Evolutionary conservation across 2,797 vertebrate genomes (phyloP), one percentile per base, ranked within the genome.

Genomic region (Protosalanx chinensis): DNA sequence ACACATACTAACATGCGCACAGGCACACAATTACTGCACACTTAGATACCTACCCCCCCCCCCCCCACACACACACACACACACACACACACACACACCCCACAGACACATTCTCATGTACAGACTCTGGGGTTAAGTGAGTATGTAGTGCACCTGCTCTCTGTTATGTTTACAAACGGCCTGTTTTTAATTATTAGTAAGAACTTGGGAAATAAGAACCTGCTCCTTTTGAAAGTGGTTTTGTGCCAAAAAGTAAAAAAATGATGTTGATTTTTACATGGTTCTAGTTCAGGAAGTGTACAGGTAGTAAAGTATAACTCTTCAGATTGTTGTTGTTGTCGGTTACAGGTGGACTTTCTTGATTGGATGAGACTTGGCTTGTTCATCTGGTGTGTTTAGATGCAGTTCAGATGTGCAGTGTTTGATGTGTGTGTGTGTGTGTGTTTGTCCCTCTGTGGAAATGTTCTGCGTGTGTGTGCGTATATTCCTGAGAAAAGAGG

Each of bases 361-460:
- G 82, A 86, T 89, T 90, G 88, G 90, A 90, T 86, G 80, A 79
- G 76, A 79, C 82, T 85, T 85, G 79, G 7, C 37, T 10, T 69
- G 27, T 85, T 82, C 88, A 85, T 91, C 91, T 88, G 88, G 90
- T 86, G 80, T 86, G 84, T 87, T 90, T 84, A 84, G 81, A 83
- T 87, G 63, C 85, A 91, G 87, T 82, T 81, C 82, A 86, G 85
- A 80, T 78, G 86, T 85, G 79, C 78, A 73, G 84, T 86, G 88
- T 89, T 88, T 88, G 82, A 84, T 88, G 83, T 87, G 83, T 89
- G 82, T 89, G 85, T 10, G 8, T 77, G 68, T 75, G 76, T 71
- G 71, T 81, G 76, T 71, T 76, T 27, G 23, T 27, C 23, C 23
- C 23, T 1, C 23, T 27, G 23, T 27, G 23, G 23, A 27, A 27